Evolutionary conservation across 2,888 invertebrate genomes (phyloP).

Genomic region (Drosophila paracracens): DNA sequence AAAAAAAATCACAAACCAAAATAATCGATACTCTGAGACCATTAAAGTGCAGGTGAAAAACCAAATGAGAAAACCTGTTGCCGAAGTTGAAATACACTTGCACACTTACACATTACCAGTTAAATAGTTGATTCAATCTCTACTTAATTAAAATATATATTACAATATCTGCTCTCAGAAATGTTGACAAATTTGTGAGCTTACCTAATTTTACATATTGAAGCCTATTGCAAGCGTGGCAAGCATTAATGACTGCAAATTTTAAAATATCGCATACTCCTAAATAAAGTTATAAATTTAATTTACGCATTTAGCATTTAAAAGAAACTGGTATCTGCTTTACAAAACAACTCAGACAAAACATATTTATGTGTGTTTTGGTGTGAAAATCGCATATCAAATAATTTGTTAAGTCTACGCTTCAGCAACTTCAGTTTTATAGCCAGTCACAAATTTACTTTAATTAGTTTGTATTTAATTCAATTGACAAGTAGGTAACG

Average conservation of each 20-base stretch:
- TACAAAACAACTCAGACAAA: neutral
- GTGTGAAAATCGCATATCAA: slow-evolving; percentile 27
- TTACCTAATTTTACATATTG: neutral
- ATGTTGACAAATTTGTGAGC: neutral
- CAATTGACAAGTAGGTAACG: slow-evolving; percentile 59
- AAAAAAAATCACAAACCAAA: slow-evolving; percentile 3
- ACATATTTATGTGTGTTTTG: slow-evolving; percentile 3
- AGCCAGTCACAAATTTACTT: slow-evolving; percentile 45
- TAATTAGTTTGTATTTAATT: slow-evolving; percentile 75
- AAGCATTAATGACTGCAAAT: neutral
- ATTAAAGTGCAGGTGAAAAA: slow-evolving; percentile 18
- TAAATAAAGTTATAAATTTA: slow-evolving; percentile 13
- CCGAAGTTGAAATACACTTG: neutral
- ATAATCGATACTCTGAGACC: neutral
- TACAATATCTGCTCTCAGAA: neutral
- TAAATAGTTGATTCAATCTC: neutral
- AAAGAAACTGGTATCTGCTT: slow-evolving; percentile 25
- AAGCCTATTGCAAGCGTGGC: neutral
- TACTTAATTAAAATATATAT: neutral
- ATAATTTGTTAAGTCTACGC: neutral
- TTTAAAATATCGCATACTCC: slow-evolving; percentile 17
- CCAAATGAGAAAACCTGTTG: no score
- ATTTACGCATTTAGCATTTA: slow-evolving; percentile 40
- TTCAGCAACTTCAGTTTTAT: slow-evolving; percentile 13
- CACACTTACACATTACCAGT: neutral